phyloP scores from a whole-genome alignment of 1,140 invertebrate species.

The Drosophila obscura region DNA sequence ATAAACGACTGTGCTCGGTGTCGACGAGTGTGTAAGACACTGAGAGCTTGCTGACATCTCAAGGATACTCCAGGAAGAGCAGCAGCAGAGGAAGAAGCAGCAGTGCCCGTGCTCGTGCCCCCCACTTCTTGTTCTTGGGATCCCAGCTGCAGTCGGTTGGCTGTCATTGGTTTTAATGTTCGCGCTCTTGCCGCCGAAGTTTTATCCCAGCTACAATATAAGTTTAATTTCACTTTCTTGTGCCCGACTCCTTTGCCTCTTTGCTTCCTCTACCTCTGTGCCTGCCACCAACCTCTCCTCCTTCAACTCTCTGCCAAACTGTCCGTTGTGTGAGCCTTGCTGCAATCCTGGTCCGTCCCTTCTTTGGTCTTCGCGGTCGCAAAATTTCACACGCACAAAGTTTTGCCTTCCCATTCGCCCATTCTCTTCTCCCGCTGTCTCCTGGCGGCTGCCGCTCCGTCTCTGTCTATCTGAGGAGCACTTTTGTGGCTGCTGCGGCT shows the following conservation, averaged over 20 bases:
- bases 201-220: constrained; percentile 80
- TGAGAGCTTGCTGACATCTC: constrained; percentile 70
- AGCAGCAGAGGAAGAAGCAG: constrained; percentile 1
- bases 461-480: constrained; percentile 47
- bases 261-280: neutral
- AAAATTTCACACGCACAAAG: constrained; percentile 80
- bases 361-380: constrained; percentile 62
- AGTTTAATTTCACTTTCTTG: constrained; percentile 76
- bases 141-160: constrained; percentile 63
- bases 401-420: constrained; percentile 40
- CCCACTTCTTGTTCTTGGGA: constrained; percentile 6
- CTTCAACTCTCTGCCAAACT: constrained; percentile 63
- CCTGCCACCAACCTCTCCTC: constrained; percentile 15
- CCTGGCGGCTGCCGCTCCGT: constrained; percentile 19
- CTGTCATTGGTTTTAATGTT: constrained; percentile 75
- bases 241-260: too few species aligned
- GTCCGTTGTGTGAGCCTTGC: constrained; percentile 36
- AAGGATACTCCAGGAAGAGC: neutral
- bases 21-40: constrained; percentile 77
- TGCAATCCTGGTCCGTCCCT: constrained; percentile 51
- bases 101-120: constrained; percentile 8
- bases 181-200: constrained; percentile 61
- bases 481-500: constrained; percentile 41
- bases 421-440: neutral
- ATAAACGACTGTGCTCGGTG: constrained; percentile 79